Evolutionary conservation across 2,888 invertebrate genomes (phyloP).

Genomic region (Chrysomela aeneicollis): DNA sequence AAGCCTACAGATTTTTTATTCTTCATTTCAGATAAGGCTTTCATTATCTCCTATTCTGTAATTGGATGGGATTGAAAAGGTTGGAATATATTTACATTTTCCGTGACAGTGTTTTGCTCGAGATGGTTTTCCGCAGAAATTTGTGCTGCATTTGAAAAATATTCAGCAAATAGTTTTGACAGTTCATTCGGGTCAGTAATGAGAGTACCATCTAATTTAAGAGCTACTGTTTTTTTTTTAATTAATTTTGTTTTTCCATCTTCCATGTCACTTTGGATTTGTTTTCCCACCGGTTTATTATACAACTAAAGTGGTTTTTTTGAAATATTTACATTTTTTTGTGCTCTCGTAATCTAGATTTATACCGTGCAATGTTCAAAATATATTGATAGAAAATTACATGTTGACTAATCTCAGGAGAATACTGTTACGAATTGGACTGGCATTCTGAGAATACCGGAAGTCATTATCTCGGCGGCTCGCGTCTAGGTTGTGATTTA

Average conservation of each 20-base stretch:
- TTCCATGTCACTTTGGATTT: background rate
- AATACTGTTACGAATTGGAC: too few species aligned
- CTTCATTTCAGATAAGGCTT: background rate
- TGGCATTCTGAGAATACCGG: too few species aligned
- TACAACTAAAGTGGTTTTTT: background rate
- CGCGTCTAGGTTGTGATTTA: too few species aligned
- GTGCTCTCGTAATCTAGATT: background rate
- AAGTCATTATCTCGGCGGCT: too few species aligned
- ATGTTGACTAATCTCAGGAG: too few species aligned
- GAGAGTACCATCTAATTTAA: background rate
- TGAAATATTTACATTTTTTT: background rate
- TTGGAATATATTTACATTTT: background rate
- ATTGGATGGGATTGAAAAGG: background rate
- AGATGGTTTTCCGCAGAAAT: background rate
- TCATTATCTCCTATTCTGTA: too few species aligned
- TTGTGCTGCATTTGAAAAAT: background rate
- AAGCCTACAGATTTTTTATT: background rate
- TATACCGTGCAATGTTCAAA: too few species aligned
- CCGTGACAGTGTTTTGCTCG: background rate
- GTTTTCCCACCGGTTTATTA: background rate
- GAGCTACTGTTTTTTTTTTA: background rate
- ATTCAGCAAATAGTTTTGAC: background rate
- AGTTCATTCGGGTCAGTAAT: background rate
- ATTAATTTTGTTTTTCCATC: background rate
- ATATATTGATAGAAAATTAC: too few species aligned